Conservation (phyloP, 2,797 vertebrate species). For the Emydoidea blandingii region DNA sequence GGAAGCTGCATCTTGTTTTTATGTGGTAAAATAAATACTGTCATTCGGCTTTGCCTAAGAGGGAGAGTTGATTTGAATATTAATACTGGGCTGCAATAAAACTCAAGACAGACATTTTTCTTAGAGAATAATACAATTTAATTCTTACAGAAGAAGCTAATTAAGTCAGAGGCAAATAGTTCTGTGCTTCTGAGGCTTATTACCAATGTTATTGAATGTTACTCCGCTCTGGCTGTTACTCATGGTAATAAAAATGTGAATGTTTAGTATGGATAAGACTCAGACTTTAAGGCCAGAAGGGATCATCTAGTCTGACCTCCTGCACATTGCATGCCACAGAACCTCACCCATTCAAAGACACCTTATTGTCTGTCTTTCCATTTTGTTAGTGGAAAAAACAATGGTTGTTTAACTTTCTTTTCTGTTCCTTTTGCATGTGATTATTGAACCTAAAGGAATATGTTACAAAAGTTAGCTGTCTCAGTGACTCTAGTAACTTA, state of each 20-base stretch:
- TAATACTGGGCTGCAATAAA: constrained; percentile 63
- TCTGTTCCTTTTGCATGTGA: neutral
- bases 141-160: constrained; percentile 68
- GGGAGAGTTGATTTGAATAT: constrained; percentile 58
- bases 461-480: neutral
- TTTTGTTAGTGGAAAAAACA: neutral
- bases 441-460: neutral
- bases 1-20: constrained; percentile 50
- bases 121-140: constrained; percentile 67
- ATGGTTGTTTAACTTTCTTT: neutral
- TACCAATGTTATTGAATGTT: constrained; percentile 56
- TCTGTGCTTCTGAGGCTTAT: constrained; percentile 62
- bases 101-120: constrained; percentile 58
- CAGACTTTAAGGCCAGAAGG: neutral
- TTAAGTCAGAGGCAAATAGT: constrained; percentile 66
- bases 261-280: constrained; percentile 15
- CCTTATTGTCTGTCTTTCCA: constrained; percentile 11
- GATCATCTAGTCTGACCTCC: neutral
- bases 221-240: constrained; percentile 52
- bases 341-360: neutral
- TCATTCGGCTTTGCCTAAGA: constrained; percentile 30
- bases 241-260: constrained; percentile 51
- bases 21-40: constrained; percentile 58
- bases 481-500: neutral
- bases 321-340: neutral